Conservation (phyloP, 1,140 invertebrate genomes). For the Himalopsyche phryganea region DNA sequence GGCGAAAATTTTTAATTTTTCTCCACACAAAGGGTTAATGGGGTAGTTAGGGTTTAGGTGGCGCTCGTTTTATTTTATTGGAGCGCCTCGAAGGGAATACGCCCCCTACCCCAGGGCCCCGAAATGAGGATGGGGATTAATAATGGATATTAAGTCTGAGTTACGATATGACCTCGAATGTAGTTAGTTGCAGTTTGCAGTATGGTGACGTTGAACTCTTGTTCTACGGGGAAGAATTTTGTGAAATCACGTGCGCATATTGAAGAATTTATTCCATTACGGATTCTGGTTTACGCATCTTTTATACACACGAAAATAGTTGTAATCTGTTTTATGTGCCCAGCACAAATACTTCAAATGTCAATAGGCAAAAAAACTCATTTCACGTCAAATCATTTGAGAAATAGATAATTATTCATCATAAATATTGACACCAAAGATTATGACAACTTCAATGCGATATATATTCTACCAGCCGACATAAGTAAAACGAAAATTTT, state of each 20-base stretch:
- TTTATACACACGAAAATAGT: too few relatives aligned
- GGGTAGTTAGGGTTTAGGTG: constrained; percentile 27
- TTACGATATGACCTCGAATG: constrained; percentile 36
- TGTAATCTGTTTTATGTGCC: too few relatives aligned
- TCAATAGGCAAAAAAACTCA: too few relatives aligned
- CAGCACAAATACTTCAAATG: too few relatives aligned
- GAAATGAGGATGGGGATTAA: constrained; percentile 30
- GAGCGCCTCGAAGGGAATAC: constrained; percentile 1
- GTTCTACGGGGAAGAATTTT: neutral
- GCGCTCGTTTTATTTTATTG: constrained; percentile 31
- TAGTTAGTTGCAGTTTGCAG: constrained; percentile 28
- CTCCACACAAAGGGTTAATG: constrained; percentile 33
- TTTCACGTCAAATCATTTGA: too few relatives aligned
- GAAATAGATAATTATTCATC: too few relatives aligned
- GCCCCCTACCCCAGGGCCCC: constrained; percentile 5
- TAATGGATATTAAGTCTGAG: constrained; percentile 36
- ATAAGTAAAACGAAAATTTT: too few relatives aligned
- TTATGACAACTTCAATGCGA: too few relatives aligned
- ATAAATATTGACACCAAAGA: too few relatives aligned
- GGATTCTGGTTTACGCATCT: too few relatives aligned
- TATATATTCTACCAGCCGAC: too few relatives aligned
- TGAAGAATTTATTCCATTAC: too few relatives aligned
- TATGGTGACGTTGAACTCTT: constrained; percentile 22
- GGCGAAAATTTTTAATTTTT: constrained; percentile 34
- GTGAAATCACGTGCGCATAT: neutral